Base-by-base conservation (phyloP, 2,113 vertebrate genomes). In the Anguilla rostrata region DNA sequence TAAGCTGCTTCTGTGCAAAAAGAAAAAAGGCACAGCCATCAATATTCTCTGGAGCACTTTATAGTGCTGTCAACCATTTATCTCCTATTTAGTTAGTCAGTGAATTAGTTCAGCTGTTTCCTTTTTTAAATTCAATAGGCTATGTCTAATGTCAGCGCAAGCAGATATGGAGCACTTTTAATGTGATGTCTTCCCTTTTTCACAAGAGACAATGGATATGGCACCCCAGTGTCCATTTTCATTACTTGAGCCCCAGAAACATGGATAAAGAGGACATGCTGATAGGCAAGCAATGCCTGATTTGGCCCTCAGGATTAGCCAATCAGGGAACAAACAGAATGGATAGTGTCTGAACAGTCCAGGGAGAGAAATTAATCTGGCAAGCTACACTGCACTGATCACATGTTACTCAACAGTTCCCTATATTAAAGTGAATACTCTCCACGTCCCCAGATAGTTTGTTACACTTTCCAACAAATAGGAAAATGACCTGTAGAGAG, bases 181-280 rank as follows among this genome's bases (percentile, higher is more conserved):
- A 93, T 92, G 92, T 86, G 90, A 91, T 87, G 92, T 92, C 89
- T 92, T 91, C 89, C 92, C 92, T 95, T 96, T 95, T 94, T 96
- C 87, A 26, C 0, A 46, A 78, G 87, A 92, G 91, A 96, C 95
- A 95, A 95, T 93, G 88, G 90, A 88, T 26, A 88, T 89, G 75
- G 87, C 80, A 89, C 92, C 94, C 94, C 81, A 90, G 91, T 93
- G 92, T 90, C 87, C 91, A 85, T 87, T 53, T 5, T 87, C 89
- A 91, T 87, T 92, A 81, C 87, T 89, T 91, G 92, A 91, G 91
- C 83, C 88, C 57, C 89, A 60, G 66, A 83, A 84, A 80, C 60
- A 66, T 5, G 22, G 60, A 66, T 22, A 20, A 20, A 20, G 22
- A 66, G 7, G 60, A 20, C 60, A 22, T 66, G 18, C 60, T 66